Evolutionary conservation across 2,888 invertebrate genomes (phyloP).

Genomic region (Protonemura montana): DNA sequence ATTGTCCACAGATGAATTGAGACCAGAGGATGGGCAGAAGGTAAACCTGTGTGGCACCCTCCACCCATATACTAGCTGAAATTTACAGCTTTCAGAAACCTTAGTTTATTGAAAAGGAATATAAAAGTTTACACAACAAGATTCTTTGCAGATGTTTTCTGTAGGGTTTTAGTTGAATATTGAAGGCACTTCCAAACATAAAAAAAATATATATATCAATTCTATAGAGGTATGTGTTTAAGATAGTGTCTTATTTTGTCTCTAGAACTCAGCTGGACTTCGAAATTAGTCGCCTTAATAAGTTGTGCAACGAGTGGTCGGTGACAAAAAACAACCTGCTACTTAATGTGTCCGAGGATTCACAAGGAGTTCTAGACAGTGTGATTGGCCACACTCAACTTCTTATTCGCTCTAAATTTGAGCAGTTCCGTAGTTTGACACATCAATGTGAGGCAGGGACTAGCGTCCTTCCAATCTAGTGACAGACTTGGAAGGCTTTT

Average conservation of each 20-base stretch:
- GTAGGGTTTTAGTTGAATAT: no score
- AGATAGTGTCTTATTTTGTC: neutral
- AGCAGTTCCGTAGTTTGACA: conserved; percentile 74
- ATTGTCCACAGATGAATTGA: no score
- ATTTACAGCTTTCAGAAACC: no score
- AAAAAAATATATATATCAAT: no score
- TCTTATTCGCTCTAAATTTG: conserved; percentile 77
- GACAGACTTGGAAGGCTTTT: conserved; percentile 84
- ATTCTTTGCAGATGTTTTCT: no score
- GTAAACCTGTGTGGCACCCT: no score
- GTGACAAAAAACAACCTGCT: conserved; percentile 42
- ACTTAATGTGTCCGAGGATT: conserved; percentile 62
- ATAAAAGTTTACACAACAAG: no score
- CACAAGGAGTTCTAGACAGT: conserved; percentile 68
- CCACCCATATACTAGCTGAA: no score
- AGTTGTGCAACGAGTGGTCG: neutral
- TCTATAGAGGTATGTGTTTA: no score
- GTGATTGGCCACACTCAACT: conserved; percentile 82
- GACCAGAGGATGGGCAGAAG: no score
- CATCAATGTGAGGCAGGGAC: conserved; percentile 60
- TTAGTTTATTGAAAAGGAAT: no score
- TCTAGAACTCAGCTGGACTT: conserved; percentile 53
- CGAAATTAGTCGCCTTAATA: conserved; percentile 55
- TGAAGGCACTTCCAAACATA: no score
- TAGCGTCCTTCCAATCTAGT: conserved; percentile 66